phyloP scores from a whole-genome alignment of 2,113 vertebrate genomes.

The Plecturocebus donacophilus region DNA sequence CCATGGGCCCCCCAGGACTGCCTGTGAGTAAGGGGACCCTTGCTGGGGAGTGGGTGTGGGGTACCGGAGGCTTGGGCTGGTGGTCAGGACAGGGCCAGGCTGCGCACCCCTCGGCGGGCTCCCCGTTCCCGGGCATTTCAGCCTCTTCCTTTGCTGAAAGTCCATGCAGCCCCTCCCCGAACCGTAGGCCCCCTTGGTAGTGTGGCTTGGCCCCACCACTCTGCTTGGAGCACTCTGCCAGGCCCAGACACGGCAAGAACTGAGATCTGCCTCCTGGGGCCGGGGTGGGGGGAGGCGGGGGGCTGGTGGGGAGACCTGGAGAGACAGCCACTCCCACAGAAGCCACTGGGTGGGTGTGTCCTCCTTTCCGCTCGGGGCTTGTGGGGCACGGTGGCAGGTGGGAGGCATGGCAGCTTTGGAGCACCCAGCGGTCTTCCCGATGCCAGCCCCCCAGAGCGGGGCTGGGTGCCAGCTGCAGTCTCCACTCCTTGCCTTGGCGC shows the following conservation, averaged over 20 bases:
- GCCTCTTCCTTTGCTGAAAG: neutral
- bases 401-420: neutral
- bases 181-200: neutral
- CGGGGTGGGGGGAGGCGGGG: accelerated
- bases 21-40: constrained; percentile 86
- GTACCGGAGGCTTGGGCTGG: neutral
- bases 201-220: neutral
- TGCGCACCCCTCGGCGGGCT: neutral
- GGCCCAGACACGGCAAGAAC: neutral
- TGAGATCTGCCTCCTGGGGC: neutral
- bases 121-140: neutral
- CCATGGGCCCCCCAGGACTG: constrained; percentile 92
- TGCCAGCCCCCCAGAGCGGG: neutral
- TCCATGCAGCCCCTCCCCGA: accelerated
- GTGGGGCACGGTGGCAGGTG: accelerated
- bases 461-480: neutral
- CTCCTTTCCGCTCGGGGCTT: neutral
- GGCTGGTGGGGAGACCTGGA: neutral
- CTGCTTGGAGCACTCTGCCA: neutral
- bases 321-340: neutral
- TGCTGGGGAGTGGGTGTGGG: neutral
- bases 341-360: neutral
- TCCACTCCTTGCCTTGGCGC: neutral
- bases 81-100: neutral
- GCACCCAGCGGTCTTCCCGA: neutral